Evolutionary conservation across 2,113 vertebrate genomes (phyloP), one percentile per base, ranked within the genome.

Genomic region (Coregonus clupeaformis): DNA sequence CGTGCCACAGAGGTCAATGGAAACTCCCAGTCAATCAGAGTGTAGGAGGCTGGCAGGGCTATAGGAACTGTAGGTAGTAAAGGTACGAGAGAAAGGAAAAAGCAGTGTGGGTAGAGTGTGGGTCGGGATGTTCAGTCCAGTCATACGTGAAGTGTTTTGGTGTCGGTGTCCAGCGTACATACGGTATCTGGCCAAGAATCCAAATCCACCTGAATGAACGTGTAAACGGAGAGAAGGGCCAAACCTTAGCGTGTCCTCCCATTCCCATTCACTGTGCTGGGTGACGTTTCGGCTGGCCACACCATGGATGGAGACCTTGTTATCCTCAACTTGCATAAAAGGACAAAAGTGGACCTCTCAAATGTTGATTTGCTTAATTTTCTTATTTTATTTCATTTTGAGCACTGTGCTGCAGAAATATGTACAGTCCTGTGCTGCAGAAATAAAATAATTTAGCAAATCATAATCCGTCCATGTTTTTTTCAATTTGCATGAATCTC

Each of bases 71-170:
- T 20, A 18, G 13, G 22, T 29, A 16, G 27, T 25, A 5, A 6
- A 18, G 64, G 64, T 36, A 20, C 0, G 1, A 66, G 32, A 68
- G 67, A 32, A 29, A 18, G 36, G 67, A 36, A n/a, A 4, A 16
- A n/a, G 65, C 9, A 2, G 36, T n/a, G 9, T 12, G 14, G 32
- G 12, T 18, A 2, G 27, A 20, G 29, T 13, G 57, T 14, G 68
- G 25, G 62, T 69, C 72, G 78, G 77, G 81, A 76, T 79, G 73
- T 79, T 60, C 24, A 13, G 45, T 64, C 69, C 76, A 79, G 71
- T 86, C 71, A 81, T 32, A 78, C 75, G 49, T 82, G 27, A 84
- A 80, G 49, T 75, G 79, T 84, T 83, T 78, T 62, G 62, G 74
- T 77, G 27, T 45, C 49, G 69, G 71, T 45, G 60, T 69, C 62